Evolutionary conservation across 2,113 vertebrate species (phyloP).

Genomic region (Atrichornis clamosus): DNA sequence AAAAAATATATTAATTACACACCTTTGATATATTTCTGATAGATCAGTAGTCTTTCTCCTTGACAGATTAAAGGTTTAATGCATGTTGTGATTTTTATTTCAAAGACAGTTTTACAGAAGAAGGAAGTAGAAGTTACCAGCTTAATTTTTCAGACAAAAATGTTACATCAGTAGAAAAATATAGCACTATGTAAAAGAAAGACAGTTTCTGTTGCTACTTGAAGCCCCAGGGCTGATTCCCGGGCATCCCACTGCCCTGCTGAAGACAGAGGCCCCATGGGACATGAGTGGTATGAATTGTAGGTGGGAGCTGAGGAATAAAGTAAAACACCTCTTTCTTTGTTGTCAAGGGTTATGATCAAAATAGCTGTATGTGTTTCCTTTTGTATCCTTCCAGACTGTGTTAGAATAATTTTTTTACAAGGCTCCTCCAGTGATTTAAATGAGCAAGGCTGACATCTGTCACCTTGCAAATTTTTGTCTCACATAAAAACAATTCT

Average conservation of each 20-base stretch:
- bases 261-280: not conserved
- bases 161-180: not conserved
- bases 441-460: not conserved
- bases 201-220: not conserved
- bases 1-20: not conserved
- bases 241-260: accelerated
- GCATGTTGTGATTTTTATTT: not conserved
- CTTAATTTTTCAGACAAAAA: not conserved
- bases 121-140: not conserved
- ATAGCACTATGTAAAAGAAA: not conserved
- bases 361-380: not conserved
- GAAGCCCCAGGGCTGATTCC: not conserved
- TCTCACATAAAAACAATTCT: not conserved
- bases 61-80: not conserved
- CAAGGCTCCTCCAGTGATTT: not conserved
- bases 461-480: not conserved
- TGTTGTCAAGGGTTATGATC: not conserved
- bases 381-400: not conserved
- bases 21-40: not conserved
- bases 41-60: not conserved
- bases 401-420: not conserved
- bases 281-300: not conserved
- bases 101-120: not conserved
- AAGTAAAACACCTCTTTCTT: not conserved
- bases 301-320: not conserved